A percentile compares a stretch with the other conserved stretches of the same genome.
phyloP scores from a whole-genome alignment of 2,113 vertebrate genomes.

The Addax nasomaculatus region DNA sequence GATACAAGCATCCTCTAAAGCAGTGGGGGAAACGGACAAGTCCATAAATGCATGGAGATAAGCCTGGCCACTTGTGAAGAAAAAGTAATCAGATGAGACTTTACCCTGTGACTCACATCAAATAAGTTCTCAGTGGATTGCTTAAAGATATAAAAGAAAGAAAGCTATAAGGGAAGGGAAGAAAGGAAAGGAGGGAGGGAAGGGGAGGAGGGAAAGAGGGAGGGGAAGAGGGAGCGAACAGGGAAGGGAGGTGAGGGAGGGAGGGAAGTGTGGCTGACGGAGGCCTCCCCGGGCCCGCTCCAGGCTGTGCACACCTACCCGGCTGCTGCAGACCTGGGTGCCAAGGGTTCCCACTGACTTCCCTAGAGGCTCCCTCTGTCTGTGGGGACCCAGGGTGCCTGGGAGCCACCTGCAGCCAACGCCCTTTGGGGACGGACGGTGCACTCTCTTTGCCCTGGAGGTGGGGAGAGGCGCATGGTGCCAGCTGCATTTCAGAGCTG shows the following conservation, averaged over 20 bases:
- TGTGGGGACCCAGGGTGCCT: too few species aligned
- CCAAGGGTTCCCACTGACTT: background rate
- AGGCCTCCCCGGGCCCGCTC: fast-evolving
- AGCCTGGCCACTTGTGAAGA: background rate
- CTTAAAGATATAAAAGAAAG: background rate
- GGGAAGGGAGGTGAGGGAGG: fast-evolving
- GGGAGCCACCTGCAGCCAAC: fast-evolving
- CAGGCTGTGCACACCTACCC: background rate
- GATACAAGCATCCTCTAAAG: fast-evolving
- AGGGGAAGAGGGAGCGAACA: too few species aligned
- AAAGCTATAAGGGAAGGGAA: fast-evolving
- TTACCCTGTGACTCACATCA: too few species aligned
- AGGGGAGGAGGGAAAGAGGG: fast-evolving
- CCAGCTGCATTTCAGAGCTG: fast-evolving
- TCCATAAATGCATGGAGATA: fast-evolving
- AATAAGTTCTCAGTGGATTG: background rate
- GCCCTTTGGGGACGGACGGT: fast-evolving
- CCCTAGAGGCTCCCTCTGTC: background rate
- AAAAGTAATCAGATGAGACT: fast-evolving
- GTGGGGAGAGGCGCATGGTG: fast-evolving
- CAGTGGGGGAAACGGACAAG: fast-evolving
- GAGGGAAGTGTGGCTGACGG: background rate
- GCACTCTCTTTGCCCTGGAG: background rate
- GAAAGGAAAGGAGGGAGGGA: background rate
- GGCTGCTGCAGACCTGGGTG: background rate